These are phyloP conservation scores for Poecilia latipinna DNA, from an alignment of 2,113 vertebrate species.

Conservation along the genomic window DNA sequence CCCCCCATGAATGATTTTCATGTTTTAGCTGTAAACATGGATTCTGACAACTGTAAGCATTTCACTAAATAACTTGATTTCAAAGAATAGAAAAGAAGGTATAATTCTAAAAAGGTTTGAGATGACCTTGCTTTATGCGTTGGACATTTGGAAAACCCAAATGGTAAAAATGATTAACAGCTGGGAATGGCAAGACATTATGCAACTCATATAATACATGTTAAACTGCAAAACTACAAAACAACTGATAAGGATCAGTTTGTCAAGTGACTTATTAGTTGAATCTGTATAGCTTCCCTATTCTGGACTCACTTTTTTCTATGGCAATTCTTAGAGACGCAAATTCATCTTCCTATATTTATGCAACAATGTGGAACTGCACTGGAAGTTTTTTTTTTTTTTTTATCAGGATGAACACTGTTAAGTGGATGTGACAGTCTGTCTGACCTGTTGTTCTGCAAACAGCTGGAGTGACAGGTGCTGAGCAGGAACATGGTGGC, in stretches of 20 bases:
- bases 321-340: background rate
- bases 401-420: background rate
- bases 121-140: no score
- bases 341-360: background rate
- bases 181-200: no score
- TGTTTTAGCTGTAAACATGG: background rate
- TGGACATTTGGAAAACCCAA: no score
- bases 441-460: conserved; percentile 60
- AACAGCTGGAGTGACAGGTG: conserved; percentile 70
- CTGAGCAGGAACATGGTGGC: conserved; percentile 49
- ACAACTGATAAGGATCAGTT: no score
- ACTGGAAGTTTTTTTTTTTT: background rate
- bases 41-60: background rate
- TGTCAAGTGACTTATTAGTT: no score
- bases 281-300: background rate
- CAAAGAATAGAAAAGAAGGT: background rate
- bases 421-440: conserved; percentile 17
- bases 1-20: background rate
- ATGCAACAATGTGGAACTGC: background rate
- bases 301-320: background rate
- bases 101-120: no score
- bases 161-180: no score
- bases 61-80: background rate
- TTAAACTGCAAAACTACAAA: no score
- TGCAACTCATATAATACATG: no score